Percentiles rank a stretch among this genome's conserved stretches.
These are phyloP conservation scores for Macaria notata DNA, from an alignment of 2,888 invertebrate genomes.

Conservation along the genomic window DNA sequence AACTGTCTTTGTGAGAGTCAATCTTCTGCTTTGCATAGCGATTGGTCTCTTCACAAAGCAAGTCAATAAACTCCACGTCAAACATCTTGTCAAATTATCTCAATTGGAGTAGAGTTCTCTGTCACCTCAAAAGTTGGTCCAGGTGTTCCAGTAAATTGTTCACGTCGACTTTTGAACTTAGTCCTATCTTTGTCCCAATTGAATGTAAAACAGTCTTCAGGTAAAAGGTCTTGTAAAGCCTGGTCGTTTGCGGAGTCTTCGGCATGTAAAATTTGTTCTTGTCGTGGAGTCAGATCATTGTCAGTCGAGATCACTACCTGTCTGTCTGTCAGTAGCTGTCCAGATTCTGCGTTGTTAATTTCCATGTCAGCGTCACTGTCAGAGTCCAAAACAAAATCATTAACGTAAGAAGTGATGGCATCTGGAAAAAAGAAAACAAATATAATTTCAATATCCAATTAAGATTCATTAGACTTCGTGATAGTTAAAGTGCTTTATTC, in stretches of 20 bases:
- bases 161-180: conserved; percentile 3
- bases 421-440: not conserved
- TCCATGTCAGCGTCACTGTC: not conserved
- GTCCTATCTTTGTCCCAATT: conserved; percentile 8
- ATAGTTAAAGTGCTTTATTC: conserved; percentile 1
- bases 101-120: conserved; percentile 16
- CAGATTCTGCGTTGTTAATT: not conserved
- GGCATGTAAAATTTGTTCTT: conserved; percentile 20
- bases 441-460: conserved; percentile 1
- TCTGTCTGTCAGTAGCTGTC: not conserved
- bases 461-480: conserved; percentile 1
- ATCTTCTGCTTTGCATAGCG: conserved; percentile 9
- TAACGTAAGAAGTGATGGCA: not conserved
- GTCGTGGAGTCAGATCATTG: conserved; percentile 19
- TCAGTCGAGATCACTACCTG: not conserved
- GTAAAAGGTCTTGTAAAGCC: conserved; percentile 16
- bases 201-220: conserved; percentile 20
- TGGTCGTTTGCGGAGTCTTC: conserved; percentile 28
- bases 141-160: conserved; percentile 27
- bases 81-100: conserved; percentile 21
- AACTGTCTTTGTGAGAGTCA: not conserved
- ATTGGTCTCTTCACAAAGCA: conserved; percentile 8
- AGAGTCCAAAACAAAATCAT: not conserved
- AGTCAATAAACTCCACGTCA: conserved; percentile 32
- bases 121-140: conserved; percentile 35